Evolutionary conservation across 2,888 invertebrate species (phyloP), one percentile per base, ranked within the genome.

Genomic region (Leucophenga maculata): DNA sequence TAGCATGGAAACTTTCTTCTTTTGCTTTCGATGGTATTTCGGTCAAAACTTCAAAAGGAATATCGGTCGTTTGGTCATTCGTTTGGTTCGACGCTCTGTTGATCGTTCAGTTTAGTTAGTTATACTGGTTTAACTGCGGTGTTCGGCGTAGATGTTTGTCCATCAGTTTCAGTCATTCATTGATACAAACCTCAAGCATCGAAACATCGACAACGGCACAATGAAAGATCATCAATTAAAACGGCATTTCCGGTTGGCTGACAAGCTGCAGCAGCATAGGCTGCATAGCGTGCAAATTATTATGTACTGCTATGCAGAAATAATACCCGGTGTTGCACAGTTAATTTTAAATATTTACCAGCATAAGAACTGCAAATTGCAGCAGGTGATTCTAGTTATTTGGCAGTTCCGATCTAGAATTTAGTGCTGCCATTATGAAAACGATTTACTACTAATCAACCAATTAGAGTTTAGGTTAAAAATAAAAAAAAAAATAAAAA

Each of bases 1-100:
- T 32, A 48, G 72, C 75, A 78, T 81, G 74, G 73, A 75, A 79
- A 81, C 81, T 82, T 82, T 82, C 81, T 83, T 83, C 74, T 77
- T 67, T 81, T 76, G 78, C 80, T 81, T 80, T 79, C 79, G 73
- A 74, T 79, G 82, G 80, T 76, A 83, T 83, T 81, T 81, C 80
- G 83, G 83, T 81, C 80, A 77, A 72, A 82, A 76, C 73, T 72
- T 72, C 67, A 69, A 68, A 70, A 73, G 76, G 75, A 66, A 70
- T 69, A 72, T 55, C 55, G 55, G 55, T 26, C 55, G 20, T 18
- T 55, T 26, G 55, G 13, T 22, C 26, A 8, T 55, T 55, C 1
- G 20, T 62, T 18, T 62, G 16, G 31, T 16, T 31, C 16, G n/a
- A 31, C 32, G 59, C 32, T 59, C 31, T 20, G 31, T 1, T 16